Base-by-base conservation (phyloP, 2,888 invertebrate species). In the Apocheima hispidaria region DNA sequence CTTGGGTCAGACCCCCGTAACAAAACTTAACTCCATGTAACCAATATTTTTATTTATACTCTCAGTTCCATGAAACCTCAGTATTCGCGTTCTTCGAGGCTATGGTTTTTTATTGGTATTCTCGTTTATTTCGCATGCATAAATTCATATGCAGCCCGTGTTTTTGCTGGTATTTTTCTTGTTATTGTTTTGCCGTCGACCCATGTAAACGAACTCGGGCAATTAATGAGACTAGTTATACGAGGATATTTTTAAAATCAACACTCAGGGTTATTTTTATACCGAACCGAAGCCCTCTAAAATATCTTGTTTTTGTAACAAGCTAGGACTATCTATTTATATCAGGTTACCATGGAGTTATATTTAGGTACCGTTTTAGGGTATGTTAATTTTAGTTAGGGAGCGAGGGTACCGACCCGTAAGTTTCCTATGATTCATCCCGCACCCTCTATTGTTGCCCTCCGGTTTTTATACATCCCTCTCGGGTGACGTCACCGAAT, bases 351-450 rank as follows among this genome's bases (percentile, higher is more conserved):
- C 66, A 67, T 65, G 55, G 72, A 48, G 69, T 69, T 18, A 9
- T 38, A 38, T 73, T 44, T 76, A 70, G 76, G 70, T 65, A 60
- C 61, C 67, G 72, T 82, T 81, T 82, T 79, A 75, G 84, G 83
- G 83, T 75, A 74, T 68, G 73, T 70, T 82, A 86, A 81, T 85
- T 86, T 86, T 88, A 89, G 69, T 73, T 73, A 76, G 84, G 85
- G 86, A 80, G 77, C 73, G 83, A 79, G 87, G 88, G 85, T 86
- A 84, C 78, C 85, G 88, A 88, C 87, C 88, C 82, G 82, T 79
- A 81, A 82, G 83, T 83, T 84, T 85, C 84, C 86, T 84, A 88
- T 92, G 92, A 92, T 89, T 92, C 91, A 92, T 89, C 90, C 83
- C 77, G 75, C 82, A 85, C 91, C 90, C 90, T 88, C 82, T 60